phyloP scores from a whole-genome alignment of 2,888 invertebrate species.

The Hetaerina titia region DNA sequence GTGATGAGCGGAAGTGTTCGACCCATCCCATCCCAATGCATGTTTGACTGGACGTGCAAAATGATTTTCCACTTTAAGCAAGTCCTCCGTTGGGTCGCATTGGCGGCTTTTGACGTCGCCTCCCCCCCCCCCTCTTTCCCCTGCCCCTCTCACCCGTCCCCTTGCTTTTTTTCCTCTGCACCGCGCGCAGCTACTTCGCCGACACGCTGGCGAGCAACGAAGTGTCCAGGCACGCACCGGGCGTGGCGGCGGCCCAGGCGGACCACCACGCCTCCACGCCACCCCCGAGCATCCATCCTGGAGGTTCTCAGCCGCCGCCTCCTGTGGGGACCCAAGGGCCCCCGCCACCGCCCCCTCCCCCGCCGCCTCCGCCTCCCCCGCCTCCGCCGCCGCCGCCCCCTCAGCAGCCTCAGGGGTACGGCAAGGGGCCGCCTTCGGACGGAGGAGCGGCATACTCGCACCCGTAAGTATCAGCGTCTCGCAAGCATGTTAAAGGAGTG shows the following conservation, averaged over 20 bases:
- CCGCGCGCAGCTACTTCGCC: conserved; percentile 77
- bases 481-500: not conserved
- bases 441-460: conserved; percentile 74
- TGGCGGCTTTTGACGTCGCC: too few species aligned
- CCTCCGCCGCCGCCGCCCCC: conserved; percentile 42
- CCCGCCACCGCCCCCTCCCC: conserved; percentile 72
- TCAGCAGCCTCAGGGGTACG: conserved; percentile 39
- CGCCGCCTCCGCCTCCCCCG: conserved; percentile 70
- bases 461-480: conserved; percentile 74
- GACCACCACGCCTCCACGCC: conserved; percentile 72
- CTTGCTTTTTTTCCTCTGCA: too few species aligned
- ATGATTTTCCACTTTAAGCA: too few species aligned
- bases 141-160: too few species aligned
- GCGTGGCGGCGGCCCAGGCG: conserved; percentile 73
- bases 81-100: too few species aligned
- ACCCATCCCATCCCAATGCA: too few species aligned
- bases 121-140: too few species aligned
- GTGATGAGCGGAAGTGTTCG: too few species aligned
- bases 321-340: conserved; percentile 73
- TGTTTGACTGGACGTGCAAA: too few species aligned
- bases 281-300: conserved; percentile 71
- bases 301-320: conserved; percentile 73
- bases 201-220: conserved; percentile 79
- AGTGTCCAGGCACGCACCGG: conserved; percentile 74
- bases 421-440: conserved; percentile 66